Conservation (phyloP, 2,113 vertebrate species). For the Eurystomus gularis region DNA sequence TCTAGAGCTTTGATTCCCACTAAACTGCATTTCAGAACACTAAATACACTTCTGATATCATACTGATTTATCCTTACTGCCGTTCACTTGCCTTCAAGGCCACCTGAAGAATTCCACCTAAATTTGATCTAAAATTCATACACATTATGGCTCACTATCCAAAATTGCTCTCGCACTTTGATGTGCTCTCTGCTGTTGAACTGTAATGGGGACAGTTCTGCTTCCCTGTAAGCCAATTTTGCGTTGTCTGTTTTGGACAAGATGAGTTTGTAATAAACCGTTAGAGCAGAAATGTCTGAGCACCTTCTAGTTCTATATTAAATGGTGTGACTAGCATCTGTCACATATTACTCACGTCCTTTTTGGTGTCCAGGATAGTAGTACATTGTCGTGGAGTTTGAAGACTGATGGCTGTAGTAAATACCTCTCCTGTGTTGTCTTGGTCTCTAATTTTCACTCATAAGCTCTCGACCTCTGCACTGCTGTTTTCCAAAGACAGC, state of each 20-base stretch:
- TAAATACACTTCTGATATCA: not conserved
- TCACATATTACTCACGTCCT: not conserved
- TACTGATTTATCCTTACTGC: not conserved
- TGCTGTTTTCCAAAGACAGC: not conserved
- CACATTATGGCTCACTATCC: not conserved
- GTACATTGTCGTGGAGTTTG: not conserved
- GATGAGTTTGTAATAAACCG: not conserved
- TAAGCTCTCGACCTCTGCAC: not conserved
- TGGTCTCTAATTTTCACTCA: not conserved
- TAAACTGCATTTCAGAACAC: not conserved
- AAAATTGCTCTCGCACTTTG: not conserved
- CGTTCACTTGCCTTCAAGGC: not conserved
- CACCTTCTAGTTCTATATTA: not conserved
- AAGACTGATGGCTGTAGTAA: not conserved
- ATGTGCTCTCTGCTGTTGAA: not conserved
- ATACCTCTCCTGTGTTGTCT: not conserved
- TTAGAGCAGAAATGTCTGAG: not conserved
- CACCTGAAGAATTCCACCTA: not conserved
- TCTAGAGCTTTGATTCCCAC: not conserved
- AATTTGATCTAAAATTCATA: not conserved
- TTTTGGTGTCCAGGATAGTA: not conserved
- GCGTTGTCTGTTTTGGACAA: not conserved
- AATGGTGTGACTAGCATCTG: not conserved
- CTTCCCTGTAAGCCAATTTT: not conserved
- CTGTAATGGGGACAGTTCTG: not conserved